Conservation (phyloP, 2,888 invertebrate species). For the Eugnorisma glareosa region DNA sequence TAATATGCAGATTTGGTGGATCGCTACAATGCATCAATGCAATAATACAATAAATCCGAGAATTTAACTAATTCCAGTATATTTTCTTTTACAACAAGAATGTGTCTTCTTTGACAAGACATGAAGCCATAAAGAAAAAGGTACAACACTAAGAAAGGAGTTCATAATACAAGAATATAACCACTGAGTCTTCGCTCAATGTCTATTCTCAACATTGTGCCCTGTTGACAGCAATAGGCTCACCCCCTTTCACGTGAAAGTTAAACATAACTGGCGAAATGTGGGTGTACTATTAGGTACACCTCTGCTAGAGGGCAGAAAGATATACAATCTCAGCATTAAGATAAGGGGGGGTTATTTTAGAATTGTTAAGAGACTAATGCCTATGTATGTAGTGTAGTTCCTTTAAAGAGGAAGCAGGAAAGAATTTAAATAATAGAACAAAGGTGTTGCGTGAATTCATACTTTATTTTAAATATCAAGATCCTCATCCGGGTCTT, state of each 20-base stretch:
- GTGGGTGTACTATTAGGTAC: too few species aligned
- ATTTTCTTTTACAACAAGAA: too few species aligned
- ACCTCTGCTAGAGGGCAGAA: neutral
- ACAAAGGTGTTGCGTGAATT: neutral
- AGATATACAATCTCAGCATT: neutral
- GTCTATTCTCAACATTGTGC: too few species aligned
- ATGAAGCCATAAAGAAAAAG: too few species aligned
- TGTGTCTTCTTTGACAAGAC: too few species aligned
- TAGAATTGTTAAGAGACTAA: neutral
- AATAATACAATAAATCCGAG: too few species aligned
- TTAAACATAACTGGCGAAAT: neutral
- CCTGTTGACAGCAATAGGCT: neutral
- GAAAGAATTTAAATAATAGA: neutral
- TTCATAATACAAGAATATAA: too few species aligned
- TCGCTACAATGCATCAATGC: too few species aligned
- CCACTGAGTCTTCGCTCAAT: too few species aligned
- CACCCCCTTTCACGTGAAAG: neutral
- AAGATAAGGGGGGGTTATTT: neutral
- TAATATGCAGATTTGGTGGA: too few species aligned
- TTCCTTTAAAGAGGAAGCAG: neutral
- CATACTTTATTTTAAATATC: conserved; percentile 88
- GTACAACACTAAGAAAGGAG: too few species aligned
- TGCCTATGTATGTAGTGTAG: neutral
- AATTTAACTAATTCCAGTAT: too few species aligned
- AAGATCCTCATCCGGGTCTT: conserved; percentile 96